A percentile compares a stretch with the other conserved stretches of the same genome.
Evolutionary conservation across 2,113 vertebrate species (phyloP).

Genomic region (Pavo muticus): DNA sequence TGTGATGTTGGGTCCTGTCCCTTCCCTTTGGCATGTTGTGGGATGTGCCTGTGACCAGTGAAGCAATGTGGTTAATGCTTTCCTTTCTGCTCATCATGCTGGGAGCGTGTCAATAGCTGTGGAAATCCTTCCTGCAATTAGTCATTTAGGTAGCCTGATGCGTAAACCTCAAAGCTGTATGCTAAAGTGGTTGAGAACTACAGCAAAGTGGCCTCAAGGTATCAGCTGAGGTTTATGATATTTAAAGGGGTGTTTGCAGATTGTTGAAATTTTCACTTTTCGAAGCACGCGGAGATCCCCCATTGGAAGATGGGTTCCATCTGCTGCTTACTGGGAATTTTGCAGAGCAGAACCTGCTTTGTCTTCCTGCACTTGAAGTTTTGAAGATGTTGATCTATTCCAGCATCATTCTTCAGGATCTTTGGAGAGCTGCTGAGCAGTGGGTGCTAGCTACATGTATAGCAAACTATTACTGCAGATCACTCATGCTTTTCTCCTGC

Average conservation of each 20-base stretch:
- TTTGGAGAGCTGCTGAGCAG: neutral
- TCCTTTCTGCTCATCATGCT: neutral
- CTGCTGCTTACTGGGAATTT: neutral
- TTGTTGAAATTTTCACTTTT: neutral
- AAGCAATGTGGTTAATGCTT: accelerated
- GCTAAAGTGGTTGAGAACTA: neutral
- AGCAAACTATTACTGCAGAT: neutral
- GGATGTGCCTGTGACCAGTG: neutral
- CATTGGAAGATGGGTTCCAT: neutral
- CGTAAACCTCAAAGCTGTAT: neutral
- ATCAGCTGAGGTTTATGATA: neutral
- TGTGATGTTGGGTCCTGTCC: neutral
- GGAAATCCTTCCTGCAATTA: neutral
- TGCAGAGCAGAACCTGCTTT: neutral
- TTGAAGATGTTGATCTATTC: neutral
- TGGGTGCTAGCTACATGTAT: accelerated
- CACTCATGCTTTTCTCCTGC: neutral
- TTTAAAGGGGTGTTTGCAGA: neutral
- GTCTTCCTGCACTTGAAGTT: neutral
- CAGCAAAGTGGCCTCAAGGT: neutral
- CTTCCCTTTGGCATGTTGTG: neutral
- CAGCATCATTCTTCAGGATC: neutral
- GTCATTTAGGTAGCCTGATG: neutral
- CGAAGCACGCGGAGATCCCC: neutral
- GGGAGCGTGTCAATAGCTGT: neutral